These are phyloP conservation scores for Amblyornis subalaris DNA, from an alignment of 2,113 vertebrate genomes.

Conservation along the genomic window DNA sequence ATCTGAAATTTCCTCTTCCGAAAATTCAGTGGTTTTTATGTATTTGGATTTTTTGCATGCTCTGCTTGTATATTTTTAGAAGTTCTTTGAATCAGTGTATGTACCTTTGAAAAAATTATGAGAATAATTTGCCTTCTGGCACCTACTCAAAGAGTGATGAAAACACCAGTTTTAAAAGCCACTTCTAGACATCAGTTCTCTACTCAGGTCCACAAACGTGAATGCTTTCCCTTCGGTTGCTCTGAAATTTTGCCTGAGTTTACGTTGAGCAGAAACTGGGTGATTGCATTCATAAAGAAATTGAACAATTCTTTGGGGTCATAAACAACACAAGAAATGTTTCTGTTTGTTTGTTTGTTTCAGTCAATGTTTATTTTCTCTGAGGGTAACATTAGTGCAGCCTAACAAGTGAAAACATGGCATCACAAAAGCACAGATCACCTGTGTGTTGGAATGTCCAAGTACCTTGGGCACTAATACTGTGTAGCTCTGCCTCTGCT, in stretches of 20 bases:
- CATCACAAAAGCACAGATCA: not conserved
- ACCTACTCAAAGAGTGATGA: not conserved
- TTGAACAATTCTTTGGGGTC: not conserved
- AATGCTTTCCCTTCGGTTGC: not conserved
- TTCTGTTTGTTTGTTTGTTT: not conserved
- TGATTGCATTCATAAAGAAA: not conserved
- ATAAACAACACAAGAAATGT: no score
- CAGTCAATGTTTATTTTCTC: not conserved
- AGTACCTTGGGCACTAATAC: accelerated
- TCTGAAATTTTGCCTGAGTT: not conserved
- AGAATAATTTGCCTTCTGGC: not conserved
- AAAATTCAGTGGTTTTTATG: not conserved
- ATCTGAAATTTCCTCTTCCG: not conserved
- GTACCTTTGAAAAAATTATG: not conserved
- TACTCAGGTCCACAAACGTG: not conserved
- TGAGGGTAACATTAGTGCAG: not conserved
- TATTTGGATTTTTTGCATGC: not conserved
- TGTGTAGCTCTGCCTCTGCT: not conserved
- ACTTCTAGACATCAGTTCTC: not conserved
- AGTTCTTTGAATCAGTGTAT: not conserved
- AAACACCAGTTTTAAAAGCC: not conserved
- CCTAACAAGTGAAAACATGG: not conserved
- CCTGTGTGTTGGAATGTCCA: not conserved
- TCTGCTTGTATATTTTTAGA: not conserved
- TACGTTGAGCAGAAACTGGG: not conserved